phyloP scores from a whole-genome alignment of 2,797 vertebrate species.

The Enteromius paludinosus region DNA sequence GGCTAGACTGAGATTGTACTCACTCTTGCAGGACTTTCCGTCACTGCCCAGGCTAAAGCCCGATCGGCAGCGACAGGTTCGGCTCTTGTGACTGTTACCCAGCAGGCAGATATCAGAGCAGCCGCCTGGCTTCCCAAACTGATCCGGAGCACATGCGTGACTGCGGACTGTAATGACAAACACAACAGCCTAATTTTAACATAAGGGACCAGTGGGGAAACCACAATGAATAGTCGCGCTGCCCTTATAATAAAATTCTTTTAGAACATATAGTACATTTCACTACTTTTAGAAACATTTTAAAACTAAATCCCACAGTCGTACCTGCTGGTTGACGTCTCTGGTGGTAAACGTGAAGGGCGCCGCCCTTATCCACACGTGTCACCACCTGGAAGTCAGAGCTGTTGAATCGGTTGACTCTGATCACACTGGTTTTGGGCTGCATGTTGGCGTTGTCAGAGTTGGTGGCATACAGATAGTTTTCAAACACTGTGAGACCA shows the following conservation, averaged over 20 bases:
- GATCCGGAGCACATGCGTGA: constrained; percentile 91
- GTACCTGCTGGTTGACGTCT: constrained; percentile 92
- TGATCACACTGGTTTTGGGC: constrained; percentile 95
- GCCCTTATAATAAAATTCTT: neutral
- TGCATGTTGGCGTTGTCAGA: constrained; percentile 93
- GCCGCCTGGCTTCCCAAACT: constrained; percentile 91
- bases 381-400: constrained; percentile 94
- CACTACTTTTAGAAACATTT: constrained; percentile 21
- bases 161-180: constrained; percentile 82
- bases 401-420: constrained; percentile 97
- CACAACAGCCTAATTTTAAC: neutral
- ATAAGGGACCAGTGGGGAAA: neutral
- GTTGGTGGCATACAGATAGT: constrained; percentile 97
- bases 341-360: constrained; percentile 95
- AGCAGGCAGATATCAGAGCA: constrained; percentile 97
- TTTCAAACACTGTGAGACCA: constrained; percentile 95
- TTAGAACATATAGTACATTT: too few species aligned
- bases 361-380: constrained; percentile 91
- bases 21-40: constrained; percentile 97
- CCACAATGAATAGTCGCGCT: neutral
- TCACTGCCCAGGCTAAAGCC: constrained; percentile 97
- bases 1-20: constrained; percentile 66
- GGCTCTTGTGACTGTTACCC: constrained; percentile 93
- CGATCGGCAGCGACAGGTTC: constrained; percentile 95
- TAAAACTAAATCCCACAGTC: neutral